Evolutionary conservation across 2,888 invertebrate genomes (phyloP).

Genomic region (Drosophila picticornis): DNA sequence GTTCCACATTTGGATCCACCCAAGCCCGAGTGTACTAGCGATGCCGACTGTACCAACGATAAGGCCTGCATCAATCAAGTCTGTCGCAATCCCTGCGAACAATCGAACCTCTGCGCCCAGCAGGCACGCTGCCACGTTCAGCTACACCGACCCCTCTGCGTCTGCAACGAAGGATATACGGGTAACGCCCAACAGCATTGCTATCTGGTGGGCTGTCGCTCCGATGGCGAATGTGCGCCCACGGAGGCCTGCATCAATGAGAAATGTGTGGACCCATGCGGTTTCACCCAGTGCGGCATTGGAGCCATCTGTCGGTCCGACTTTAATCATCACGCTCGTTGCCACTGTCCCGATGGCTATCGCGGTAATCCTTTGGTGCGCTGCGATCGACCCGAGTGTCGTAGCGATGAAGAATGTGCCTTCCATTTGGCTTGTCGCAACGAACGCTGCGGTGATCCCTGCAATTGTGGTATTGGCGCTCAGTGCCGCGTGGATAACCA

Average conservation of each 20-base stretch:
- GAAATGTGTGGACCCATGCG: slow-evolving; percentile 92
- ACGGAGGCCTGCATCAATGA: slow-evolving; percentile 93
- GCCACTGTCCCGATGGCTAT: slow-evolving; percentile 91
- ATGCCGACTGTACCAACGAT: slow-evolving; percentile 92
- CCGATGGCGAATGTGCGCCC: slow-evolving; percentile 93
- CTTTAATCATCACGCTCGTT: slow-evolving; percentile 91
- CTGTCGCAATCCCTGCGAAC: slow-evolving; percentile 91
- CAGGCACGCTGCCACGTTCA: slow-evolving; percentile 92
- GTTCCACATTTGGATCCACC: slow-evolving; percentile 86
- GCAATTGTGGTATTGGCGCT: slow-evolving; percentile 92
- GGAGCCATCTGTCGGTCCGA: slow-evolving; percentile 92
- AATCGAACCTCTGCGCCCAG: slow-evolving; percentile 89
- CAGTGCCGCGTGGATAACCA: slow-evolving; percentile 92
- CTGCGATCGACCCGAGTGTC: slow-evolving; percentile 92
- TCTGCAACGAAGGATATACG: slow-evolving; percentile 91
- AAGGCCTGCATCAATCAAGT: slow-evolving; percentile 92
- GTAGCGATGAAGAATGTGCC: slow-evolving; percentile 91
- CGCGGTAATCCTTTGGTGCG: slow-evolving; percentile 92
- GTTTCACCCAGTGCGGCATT: slow-evolving; percentile 91
- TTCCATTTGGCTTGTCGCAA: slow-evolving; percentile 92
- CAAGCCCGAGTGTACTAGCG: slow-evolving; percentile 91
- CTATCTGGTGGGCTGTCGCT: slow-evolving; percentile 93
- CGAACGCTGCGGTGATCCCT: slow-evolving; percentile 93
- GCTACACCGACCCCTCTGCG: slow-evolving; percentile 92
- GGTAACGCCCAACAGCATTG: slow-evolving; percentile 93